Percentiles rank a stretch among this genome's conserved stretches.
phyloP scores from a whole-genome alignment of 2,797 vertebrate species.

The Yasuhikotakia modesta region DNA sequence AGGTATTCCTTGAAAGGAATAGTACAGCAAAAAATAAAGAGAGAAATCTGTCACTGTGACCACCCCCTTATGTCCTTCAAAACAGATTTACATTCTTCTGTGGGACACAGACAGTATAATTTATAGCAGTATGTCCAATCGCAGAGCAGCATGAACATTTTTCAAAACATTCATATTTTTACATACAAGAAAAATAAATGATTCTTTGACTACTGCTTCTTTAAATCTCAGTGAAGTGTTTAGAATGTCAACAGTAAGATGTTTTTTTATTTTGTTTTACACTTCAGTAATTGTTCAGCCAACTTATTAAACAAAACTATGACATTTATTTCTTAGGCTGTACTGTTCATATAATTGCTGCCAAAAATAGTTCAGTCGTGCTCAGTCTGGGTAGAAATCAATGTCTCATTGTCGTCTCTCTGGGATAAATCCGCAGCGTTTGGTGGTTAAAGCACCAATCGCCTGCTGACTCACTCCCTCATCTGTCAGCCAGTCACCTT shows the following conservation, averaged over 20 bases:
- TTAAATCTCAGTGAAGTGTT: neutral
- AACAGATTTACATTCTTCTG: neutral
- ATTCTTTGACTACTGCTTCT: too few relatives aligned
- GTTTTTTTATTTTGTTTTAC: neutral
- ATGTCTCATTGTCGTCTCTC: conserved; percentile 33
- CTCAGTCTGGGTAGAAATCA: conserved; percentile 30
- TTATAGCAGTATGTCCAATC: neutral
- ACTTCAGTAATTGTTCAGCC: neutral
- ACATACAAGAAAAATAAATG: too few relatives aligned
- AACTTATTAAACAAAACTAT: conserved; percentile 27
- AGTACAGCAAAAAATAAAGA: neutral
- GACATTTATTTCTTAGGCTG: conserved; percentile 3
- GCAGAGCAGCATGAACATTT: neutral
- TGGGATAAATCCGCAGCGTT: conserved; percentile 17
- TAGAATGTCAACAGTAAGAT: neutral
- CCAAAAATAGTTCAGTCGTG: conserved; percentile 39
- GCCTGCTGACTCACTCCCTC: conserved; percentile 66
- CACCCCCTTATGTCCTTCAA: too few relatives aligned
- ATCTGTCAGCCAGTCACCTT: conserved; percentile 65
- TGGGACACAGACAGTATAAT: neutral
- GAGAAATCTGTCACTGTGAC: too few relatives aligned
- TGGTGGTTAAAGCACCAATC: conserved; percentile 51
- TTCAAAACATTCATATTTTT: neutral
- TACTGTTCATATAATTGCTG: conserved; percentile 31
- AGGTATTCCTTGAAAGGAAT: neutral